Evolutionary conservation across 2,113 vertebrate genomes (phyloP).

Genomic region (Corythoichthys intestinalis): DNA sequence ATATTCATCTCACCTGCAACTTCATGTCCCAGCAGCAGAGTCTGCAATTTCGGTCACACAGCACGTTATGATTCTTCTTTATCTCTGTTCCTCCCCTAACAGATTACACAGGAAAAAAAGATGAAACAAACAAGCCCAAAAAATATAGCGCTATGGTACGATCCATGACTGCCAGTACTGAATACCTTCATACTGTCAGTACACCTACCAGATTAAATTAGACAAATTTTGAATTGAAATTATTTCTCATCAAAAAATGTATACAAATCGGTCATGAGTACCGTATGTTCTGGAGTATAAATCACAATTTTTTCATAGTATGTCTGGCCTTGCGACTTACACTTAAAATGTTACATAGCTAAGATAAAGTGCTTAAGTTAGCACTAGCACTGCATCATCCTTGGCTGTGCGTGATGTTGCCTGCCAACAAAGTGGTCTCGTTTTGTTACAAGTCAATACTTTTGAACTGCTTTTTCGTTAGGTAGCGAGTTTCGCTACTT

Average conservation of each 20-base stretch:
- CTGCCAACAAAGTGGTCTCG: too few species aligned
- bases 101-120: not conserved
- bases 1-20: conserved; percentile 46
- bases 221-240: conserved; percentile 5
- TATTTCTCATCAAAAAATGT: not conserved
- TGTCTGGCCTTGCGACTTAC: too few species aligned
- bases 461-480: too few species aligned
- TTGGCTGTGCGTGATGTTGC: too few species aligned
- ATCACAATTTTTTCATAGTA: too few species aligned
- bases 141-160: not conserved
- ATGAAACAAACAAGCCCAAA: not conserved
- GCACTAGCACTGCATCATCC: too few species aligned
- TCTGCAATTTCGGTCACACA: conserved; percentile 68
- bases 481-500: too few species aligned
- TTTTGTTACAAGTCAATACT: too few species aligned
- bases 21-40: conserved; percentile 76
- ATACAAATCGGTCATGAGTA: not conserved
- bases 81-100: conserved; percentile 39
- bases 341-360: too few species aligned
- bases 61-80: conserved; percentile 50
- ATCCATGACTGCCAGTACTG: not conserved
- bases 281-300: too few species aligned
- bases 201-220: not conserved
- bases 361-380: too few species aligned
- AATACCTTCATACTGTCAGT: not conserved